Percentiles rank a stretch among this genome's conserved stretches.
phyloP scores from a whole-genome alignment of 2,113 vertebrate species.

The Plectropomus leopardus region DNA sequence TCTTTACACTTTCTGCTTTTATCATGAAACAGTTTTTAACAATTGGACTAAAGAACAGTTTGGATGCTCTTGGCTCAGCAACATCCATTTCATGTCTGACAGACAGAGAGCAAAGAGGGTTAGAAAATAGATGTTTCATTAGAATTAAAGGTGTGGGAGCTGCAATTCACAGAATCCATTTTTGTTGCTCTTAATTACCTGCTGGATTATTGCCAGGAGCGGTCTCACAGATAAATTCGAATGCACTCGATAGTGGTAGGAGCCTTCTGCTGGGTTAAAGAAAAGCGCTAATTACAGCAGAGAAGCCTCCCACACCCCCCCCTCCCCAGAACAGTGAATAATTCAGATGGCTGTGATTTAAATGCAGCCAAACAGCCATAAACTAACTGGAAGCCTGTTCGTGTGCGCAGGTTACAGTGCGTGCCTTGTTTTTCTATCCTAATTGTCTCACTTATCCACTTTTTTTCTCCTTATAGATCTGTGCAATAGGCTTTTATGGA shows the following conservation, averaged over 20 bases:
- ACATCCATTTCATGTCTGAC: conserved; percentile 16
- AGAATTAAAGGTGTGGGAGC: conserved; percentile 47
- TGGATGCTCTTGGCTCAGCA: neutral
- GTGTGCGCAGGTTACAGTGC: conserved; percentile 2
- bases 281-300: conserved; percentile 49
- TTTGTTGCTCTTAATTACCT: conserved; percentile 57
- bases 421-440: neutral
- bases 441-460: neutral
- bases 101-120: conserved; percentile 8
- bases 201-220: conserved; percentile 45
- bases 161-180: conserved; percentile 56
- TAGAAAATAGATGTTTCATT: conserved; percentile 32
- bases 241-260: conserved; percentile 33
- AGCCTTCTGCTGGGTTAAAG: conserved; percentile 44
- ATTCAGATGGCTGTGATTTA: conserved; percentile 55
- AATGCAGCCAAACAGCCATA: conserved; percentile 41
- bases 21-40: conserved; percentile 1
- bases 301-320: conserved; percentile 1
- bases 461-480: neutral
- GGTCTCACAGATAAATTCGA: conserved; percentile 35
- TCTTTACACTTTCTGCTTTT: neutral
- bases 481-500: neutral
- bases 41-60: neutral
- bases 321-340: conserved; percentile 32
- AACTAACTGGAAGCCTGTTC: conserved; percentile 17